Conservation (phyloP, 2,797 vertebrate genomes). For the Nannoperca australis region DNA sequence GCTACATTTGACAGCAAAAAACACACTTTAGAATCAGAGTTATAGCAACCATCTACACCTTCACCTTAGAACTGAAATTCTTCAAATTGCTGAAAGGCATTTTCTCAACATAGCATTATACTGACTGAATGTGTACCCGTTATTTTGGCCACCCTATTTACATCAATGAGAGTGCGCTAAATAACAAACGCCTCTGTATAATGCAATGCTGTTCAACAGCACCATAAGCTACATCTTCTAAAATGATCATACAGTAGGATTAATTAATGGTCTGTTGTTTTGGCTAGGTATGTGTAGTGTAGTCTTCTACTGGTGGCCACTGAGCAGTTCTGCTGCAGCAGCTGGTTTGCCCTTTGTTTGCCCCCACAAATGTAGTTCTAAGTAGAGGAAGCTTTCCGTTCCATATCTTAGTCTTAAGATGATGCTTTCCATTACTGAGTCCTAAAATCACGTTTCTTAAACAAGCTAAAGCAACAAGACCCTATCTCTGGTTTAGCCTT, state of each 20-base stretch:
- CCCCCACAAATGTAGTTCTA: background rate
- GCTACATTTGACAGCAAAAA: conserved; percentile 58
- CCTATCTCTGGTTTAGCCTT: background rate
- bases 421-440: background rate
- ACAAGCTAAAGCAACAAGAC: background rate
- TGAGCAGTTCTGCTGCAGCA: background rate
- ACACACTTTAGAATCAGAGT: conserved; percentile 36
- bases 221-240: background rate
- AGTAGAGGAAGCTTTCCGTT: background rate
- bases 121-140: background rate
- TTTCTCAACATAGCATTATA: background rate
- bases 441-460: background rate
- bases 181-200: background rate
- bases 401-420: background rate
- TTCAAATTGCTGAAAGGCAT: background rate
- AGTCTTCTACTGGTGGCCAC: background rate
- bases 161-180: background rate
- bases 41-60: background rate
- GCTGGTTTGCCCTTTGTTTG: background rate
- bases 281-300: background rate
- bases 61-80: background rate
- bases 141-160: background rate
- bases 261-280: background rate
- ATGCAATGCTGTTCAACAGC: background rate
- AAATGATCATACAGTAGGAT: background rate